Evolutionary conservation across 2,888 invertebrate genomes (phyloP), one percentile per base, ranked within the genome.

Genomic region (Caradrina kadenii): DNA sequence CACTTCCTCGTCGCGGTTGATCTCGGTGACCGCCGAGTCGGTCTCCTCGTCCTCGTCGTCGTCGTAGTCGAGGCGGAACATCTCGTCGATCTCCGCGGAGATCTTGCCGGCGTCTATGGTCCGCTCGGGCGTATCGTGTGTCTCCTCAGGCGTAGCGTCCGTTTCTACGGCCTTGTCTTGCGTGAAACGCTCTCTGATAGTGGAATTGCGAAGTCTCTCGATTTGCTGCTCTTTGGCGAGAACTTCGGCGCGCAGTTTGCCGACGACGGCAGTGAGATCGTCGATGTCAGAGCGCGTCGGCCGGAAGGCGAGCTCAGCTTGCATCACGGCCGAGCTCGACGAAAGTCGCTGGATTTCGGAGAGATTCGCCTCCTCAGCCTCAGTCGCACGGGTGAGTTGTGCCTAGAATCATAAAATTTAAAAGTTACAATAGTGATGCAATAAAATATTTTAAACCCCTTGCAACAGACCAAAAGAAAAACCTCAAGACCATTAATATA

Each of bases 231-330:
- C 88, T 63, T 82, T 83, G 53, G 86, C 89, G 56, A 88, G 83
- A 7, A 94, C 80, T n/a, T 93, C 92, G 19, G 86, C 84, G 42
- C 93, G 90, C 26, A 94, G 88, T 8, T 86, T 79, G 48, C 82
- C 91, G 35, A 94, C 87, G 68, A 94, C 93, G 76, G 93, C 93
- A 84, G 96, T 93, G 81, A 96, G 96, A 86, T 96, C 96, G 89
- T 96, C 96, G 85, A 96, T 89, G 88, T 96, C 96, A 78, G 95
- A 94, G 81, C 96, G 96, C 69, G 96, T 96, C 81, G 96, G 96
- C 65, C 96, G 93, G 92, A 96, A 96, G 60, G 96, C 96, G 72
- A 96, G 95, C 90, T 96, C 96, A 70, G 96, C 94, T 78, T 96
- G 95, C 92, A 96, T 91, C 80, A 96, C 96, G 61, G 96, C 96